Evolutionary conservation across 53 echinoderm and acorn worm species (phyloP), one percentile per base, ranked within the genome.

Genomic region (Luidia sarsii): DNA sequence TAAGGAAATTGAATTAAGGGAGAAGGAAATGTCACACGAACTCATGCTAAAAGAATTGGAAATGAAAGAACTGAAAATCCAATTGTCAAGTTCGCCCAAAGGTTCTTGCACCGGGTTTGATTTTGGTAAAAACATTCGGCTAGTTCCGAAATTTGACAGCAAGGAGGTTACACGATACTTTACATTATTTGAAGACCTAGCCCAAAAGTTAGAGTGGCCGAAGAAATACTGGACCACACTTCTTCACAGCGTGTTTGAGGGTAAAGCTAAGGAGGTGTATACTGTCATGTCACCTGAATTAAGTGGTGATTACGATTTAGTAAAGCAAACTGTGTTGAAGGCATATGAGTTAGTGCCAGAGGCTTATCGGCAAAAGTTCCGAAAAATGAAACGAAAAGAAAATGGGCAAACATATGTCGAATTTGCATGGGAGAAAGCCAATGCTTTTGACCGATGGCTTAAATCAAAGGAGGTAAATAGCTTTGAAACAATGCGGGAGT

Each of bases 331-430:
- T 13, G 57, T 86, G 31, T 43, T 90, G 7, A 81, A 81, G 24
- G 86, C 82, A 2, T 90, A 90, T 50, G 67, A 90, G 50, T 57
- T 90, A 22, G 90, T 90, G 36, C 90, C 90, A 0, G 90, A 90
- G 43, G 86, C 90, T 7, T 90, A 90, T 29, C 36, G 90, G 21
- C 86, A 90, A 25, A 85, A 72, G 20, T 87, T 87, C 50, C 45
- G 69, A 21, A 39, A 64, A 19, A 3, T 24, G 7, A 67, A 71
- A 20, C 66, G 83, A 64, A 90, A 73, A 52, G 60, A 38, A 33
- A 37, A 49, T 5, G 31, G 50, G 50, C 75, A 86, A 39, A 90
- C 90, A 1, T 70, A 87, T 75, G 86, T 82, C 3, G 90, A 90
- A 33, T 74, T 90, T 52, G 82, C 82, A 4, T 31, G 86, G 18